Evolutionary conservation across 1,140 invertebrate genomes (phyloP).

Genomic region (Tetragonula clypearis): DNA sequence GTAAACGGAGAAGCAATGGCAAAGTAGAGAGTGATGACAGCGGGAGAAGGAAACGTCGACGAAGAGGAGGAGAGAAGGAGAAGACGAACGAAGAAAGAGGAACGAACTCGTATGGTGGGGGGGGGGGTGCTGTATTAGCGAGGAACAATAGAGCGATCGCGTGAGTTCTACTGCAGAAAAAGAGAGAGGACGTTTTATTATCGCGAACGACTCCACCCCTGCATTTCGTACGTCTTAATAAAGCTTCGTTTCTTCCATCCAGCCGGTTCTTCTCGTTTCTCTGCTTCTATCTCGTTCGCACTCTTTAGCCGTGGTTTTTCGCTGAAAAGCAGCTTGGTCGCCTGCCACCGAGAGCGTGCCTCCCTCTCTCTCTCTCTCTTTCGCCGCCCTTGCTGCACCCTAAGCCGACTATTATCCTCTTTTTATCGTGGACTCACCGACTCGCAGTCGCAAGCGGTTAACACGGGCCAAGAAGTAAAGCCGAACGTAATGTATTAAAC

Average conservation of each 20-base stretch:
- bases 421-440: slow-evolving; percentile 58
- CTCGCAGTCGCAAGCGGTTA: slow-evolving; percentile 62
- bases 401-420: slow-evolving; percentile 64
- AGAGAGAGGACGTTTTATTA: slow-evolving; percentile 59
- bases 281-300: background rate
- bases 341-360: background rate
- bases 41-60: slow-evolving; percentile 10
- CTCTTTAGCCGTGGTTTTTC: slow-evolving; percentile 36
- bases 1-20: background rate
- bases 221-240: slow-evolving; percentile 61
- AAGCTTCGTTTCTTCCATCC: slow-evolving; percentile 49
- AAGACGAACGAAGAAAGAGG: background rate
- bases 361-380: background rate
- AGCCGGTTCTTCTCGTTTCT: background rate
- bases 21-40: no score
- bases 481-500: slow-evolving; percentile 71
- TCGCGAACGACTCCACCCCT: slow-evolving; percentile 42
- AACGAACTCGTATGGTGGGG: slow-evolving; percentile 5
- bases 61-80: background rate
- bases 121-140: slow-evolving; percentile 51
- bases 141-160: slow-evolving; percentile 62
- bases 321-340: slow-evolving; percentile 53
- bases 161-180: slow-evolving; percentile 28
- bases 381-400: background rate
- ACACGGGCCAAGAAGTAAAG: slow-evolving; percentile 66